These are phyloP conservation scores for Zoanthus solanderi DNA, from an alignment of 92 coral and sea anemone genomes.

Conservation along the genomic window DNA sequence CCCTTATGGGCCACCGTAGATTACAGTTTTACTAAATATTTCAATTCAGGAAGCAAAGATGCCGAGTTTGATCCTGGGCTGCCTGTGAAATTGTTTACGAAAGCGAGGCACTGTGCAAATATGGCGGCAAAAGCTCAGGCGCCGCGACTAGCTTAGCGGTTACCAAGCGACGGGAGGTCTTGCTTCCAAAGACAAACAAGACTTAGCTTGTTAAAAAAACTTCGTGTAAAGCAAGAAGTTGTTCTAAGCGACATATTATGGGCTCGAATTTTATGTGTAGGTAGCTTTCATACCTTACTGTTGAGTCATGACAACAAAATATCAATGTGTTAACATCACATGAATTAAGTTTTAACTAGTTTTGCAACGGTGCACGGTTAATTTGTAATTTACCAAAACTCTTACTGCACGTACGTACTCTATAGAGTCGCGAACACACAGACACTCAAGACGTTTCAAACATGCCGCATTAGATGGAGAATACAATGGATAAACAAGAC, in stretches of 20 bases:
- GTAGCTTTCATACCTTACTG: not conserved
- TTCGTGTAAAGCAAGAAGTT: too few relatives aligned
- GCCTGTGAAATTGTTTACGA: not conserved
- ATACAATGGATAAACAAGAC: conserved; percentile 10
- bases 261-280: not conserved
- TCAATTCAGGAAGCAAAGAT: too few relatives aligned
- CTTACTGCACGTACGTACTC: too few relatives aligned
- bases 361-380: not conserved
- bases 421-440: not conserved
- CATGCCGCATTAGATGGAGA: conserved; percentile 20
- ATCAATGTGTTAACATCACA: not conserved
- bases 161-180: conserved; percentile 30
- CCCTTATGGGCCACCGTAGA: too few relatives aligned
- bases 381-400: not conserved
- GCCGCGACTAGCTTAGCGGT: conserved; percentile 1
- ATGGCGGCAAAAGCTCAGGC: conserved; percentile 17
- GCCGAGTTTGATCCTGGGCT: not conserved
- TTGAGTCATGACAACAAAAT: conserved; percentile 1
- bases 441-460: not conserved
- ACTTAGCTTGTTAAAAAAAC: not conserved
- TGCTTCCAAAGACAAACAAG: not conserved
- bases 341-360: not conserved
- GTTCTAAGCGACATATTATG: not conserved
- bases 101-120: conserved; percentile 26
- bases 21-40: too few relatives aligned